Base-by-base conservation (phyloP, 2,797 vertebrate species). In the Schizopygopsis malacanthus region DNA sequence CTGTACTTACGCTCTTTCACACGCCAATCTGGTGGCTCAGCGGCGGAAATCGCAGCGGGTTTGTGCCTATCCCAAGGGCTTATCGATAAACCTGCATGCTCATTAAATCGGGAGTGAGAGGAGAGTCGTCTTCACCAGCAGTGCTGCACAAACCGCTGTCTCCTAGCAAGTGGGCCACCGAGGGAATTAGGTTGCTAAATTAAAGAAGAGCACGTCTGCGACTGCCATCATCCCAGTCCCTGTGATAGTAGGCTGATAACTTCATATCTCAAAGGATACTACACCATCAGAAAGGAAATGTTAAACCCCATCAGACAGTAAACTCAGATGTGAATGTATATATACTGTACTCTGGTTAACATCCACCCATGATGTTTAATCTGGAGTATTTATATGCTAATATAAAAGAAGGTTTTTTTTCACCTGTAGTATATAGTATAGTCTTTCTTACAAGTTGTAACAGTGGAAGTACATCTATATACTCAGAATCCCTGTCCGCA, bases 41-140 rank as follows among this genome's bases (percentile, higher is more conserved):
- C 28, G 10, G 78, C 22, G 71, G 73, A 88, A 87, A 83, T 85
- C 43, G 22, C 84, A 82, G 81, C 25, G 9, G 52, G 65, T 63
- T 75, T 88, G 56, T 81, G 56, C 50, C 67, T 28, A 83, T 90
- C 84, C 86, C 72, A 45, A 39, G 52, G 88, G 85, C 80, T 86
- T 90, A 90, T 90, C 83, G 88, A 90, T 90, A 90, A 90, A 87
- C 77, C 86, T 45, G 47, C 43, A 28, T 59, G 76, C 86, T 89
- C 88, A 89, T 90, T 89, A 89, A 90, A 83, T 25, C 12, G 47
- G 39, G 79, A 87, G 75, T 37, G 86, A 89, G 75, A 80, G 39
- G 86, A 87, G 70, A 80, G 28, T 54, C 41, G 28, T 82, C 65
- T 59, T 83, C 82, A 84, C 78, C 78, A 47, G 72, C 77, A 81